Evolutionary conservation across 2,113 vertebrate genomes (phyloP).

Genomic region (Pipa parva): DNA sequence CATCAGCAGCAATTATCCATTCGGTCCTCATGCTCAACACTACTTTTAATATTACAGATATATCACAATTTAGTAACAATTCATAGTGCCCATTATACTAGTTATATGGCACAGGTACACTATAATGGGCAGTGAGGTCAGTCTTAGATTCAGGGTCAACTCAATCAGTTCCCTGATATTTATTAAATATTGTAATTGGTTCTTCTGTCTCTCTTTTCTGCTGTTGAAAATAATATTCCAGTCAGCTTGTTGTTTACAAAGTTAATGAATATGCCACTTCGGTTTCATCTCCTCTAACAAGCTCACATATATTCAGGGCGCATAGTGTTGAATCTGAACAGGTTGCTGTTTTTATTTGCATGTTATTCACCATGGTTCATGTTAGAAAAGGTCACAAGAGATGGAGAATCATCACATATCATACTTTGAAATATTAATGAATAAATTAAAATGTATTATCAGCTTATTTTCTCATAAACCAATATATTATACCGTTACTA

Average conservation of each 20-base stretch:
- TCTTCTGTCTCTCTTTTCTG: background rate
- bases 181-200: no score
- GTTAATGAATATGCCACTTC: slow-evolving; percentile 34
- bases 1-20: no score
- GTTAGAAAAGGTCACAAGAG: slow-evolving; percentile 37
- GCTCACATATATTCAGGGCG: slow-evolving; percentile 35
- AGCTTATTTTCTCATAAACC: background rate
- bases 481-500: no score
- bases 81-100: no score
- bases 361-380: slow-evolving; percentile 27
- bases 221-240: background rate
- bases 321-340: slow-evolving; percentile 24
- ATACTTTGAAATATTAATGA: slow-evolving; percentile 28
- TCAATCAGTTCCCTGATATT: no score
- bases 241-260: slow-evolving; percentile 27
- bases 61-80: no score
- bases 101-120: no score
- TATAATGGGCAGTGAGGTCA: no score
- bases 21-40: no score
- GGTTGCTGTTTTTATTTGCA: slow-evolving; percentile 33
- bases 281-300: slow-evolving; percentile 36
- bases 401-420: slow-evolving; percentile 22
- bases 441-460: background rate
- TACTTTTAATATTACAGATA: no score
- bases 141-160: no score